Percentiles rank a stretch among this genome's conserved stretches.
phyloP scores from a whole-genome alignment of 2,797 vertebrate species.

The Meriones psammophilus region DNA sequence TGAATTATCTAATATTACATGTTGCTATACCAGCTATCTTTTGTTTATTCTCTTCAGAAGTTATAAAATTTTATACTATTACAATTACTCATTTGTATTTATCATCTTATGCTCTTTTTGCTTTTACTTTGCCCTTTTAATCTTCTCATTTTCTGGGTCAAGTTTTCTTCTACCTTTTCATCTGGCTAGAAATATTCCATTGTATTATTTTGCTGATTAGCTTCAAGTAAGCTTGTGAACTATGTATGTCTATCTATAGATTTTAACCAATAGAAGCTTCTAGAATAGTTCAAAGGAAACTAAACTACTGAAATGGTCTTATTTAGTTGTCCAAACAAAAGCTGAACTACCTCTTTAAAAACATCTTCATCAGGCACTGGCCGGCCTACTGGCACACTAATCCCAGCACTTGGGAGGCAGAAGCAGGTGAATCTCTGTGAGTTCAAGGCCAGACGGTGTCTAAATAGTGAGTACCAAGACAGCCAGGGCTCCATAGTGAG shows the following conservation, averaged over 20 bases:
- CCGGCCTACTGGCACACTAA: not conserved
- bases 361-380: not conserved
- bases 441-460: not conserved
- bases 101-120: slow-evolving; percentile 37
- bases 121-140: slow-evolving; percentile 55
- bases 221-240: slow-evolving; percentile 55
- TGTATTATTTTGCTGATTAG: slow-evolving; percentile 59
- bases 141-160: not conserved
- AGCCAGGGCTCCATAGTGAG: not conserved
- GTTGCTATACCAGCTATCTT: not conserved
- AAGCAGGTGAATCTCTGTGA: not conserved
- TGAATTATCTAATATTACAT: slow-evolving; percentile 29
- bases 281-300: slow-evolving; percentile 39
- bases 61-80: slow-evolving; percentile 24
- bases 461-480: not conserved
- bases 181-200: slow-evolving; percentile 45
- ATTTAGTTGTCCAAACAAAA: slow-evolving; percentile 33
- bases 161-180: slow-evolving; percentile 51
- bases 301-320: slow-evolving; percentile 29
- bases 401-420: not conserved
- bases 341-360: slow-evolving; percentile 48
- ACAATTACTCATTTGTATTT: slow-evolving; percentile 31
- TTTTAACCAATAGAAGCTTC: slow-evolving; percentile 34
- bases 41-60: slow-evolving; percentile 3
- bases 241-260: slow-evolving; percentile 31